Base-by-base conservation (phyloP, 2,797 vertebrate genomes). In the Myotis myotis region DNA sequence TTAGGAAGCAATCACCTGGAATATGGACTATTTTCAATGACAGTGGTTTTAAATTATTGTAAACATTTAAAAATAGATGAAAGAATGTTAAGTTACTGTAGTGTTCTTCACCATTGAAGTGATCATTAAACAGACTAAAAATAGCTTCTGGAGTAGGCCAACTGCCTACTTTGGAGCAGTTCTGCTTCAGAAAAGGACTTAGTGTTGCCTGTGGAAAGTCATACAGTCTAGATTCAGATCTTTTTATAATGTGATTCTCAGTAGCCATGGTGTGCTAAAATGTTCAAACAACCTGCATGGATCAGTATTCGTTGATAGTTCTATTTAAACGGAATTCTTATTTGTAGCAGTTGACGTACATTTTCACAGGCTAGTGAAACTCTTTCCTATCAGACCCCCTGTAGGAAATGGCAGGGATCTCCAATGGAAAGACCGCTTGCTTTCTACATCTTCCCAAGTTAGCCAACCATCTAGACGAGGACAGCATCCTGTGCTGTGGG, bases 1-100 rank as follows among this genome's bases (percentile, higher is more conserved):
- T 95, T 83, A 97, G 97, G 96, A 97, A 97, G 86, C 82, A 70
- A 0, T 60, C 83, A 25, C 49, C 28, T 89, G 71, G 9, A 95
- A 49, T 91, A 33, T 30, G 41, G 51, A 20, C 72, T 53, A 47
- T 53, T 47, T 68, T 84, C 87, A 89, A 23, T 68, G 51, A 70
- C 16, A 68, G 53, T 74, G 30, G 23, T 38, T 94, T 94, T 66
- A 80, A 75, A 64, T 79, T 49, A 62, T 60, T 28, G 0, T 84
- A 55, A 94, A 51, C 23, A 66, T 85, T 53, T 89, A 76, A 60
- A 79, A 60, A 78, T 28, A 90, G 23, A n/a, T 47, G 17, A 75
- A 81, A 81, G 60, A 62, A 71, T n/a, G 30, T 17, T 28, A 23
- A 25, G 9, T 62, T 79, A 8, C 20, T 19, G 4, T 30, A 5